phyloP scores from a whole-genome alignment of 1,140 invertebrate genomes.

The Xylocopa sonorina region DNA sequence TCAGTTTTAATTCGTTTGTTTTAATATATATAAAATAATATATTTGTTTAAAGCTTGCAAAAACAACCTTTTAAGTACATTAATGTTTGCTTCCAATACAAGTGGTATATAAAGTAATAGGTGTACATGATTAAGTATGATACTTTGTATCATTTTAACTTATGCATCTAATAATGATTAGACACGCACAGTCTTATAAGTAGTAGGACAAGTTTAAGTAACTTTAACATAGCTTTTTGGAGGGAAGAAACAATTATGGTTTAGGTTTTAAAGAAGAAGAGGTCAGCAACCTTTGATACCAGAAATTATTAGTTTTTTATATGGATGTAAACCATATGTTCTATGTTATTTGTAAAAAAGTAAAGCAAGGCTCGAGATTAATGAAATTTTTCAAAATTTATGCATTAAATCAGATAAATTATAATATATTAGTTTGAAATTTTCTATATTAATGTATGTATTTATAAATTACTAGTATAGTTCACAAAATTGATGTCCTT shows the following conservation, averaged over 20 bases:
- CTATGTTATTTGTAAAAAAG: constrained; percentile 10
- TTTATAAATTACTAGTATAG: constrained; percentile 47
- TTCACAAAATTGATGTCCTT: constrained; percentile 34
- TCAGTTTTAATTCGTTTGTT: constrained; percentile 59
- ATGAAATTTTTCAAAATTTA: not conserved
- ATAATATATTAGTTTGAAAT: not conserved
- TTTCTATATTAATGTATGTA: constrained; percentile 10
- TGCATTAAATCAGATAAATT: not conserved
- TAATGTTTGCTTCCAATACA: constrained; percentile 13
- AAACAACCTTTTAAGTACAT: not conserved
- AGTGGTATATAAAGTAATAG: constrained; percentile 5
- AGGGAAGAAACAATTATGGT: too few relatives aligned
- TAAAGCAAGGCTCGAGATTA: constrained; percentile 1
- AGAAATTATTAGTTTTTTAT: too few relatives aligned
- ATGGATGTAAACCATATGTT: too few relatives aligned
- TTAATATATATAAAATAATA: constrained; percentile 22
- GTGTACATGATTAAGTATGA: not conserved
- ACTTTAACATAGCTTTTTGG: too few relatives aligned
- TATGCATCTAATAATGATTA: not conserved
- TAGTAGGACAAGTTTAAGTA: not conserved
- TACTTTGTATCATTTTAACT: constrained; percentile 15
- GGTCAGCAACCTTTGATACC: too few relatives aligned
- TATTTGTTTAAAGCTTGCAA: constrained; percentile 6
- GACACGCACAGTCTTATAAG: constrained; percentile 29
- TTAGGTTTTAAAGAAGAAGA: not conserved